Base-by-base conservation (phyloP, 2,797 vertebrate species). In the Lithobates pipiens region DNA sequence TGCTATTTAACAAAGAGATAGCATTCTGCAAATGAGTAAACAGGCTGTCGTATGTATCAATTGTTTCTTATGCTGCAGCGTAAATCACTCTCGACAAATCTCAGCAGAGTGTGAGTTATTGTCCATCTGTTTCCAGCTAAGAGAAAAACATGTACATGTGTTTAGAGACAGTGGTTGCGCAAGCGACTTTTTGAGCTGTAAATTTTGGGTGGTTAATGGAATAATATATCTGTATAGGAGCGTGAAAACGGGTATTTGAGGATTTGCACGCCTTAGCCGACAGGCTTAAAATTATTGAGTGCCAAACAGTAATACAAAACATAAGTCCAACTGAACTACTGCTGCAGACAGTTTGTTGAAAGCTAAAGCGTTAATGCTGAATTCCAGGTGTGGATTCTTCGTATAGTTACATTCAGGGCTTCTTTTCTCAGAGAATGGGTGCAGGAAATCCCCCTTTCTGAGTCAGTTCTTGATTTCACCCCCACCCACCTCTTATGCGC, bases 1-100 rank as follows among this genome's bases (percentile, higher is more conserved):
- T 85, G 34, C 81, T 88, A 80, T 89, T 88, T 87, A 85, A 75
- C 90, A 89, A 72, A 77, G 91, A 88, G 82, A 90, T 3, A 10
- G 78, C 0, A 1, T 88, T 82, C 82, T 89, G 90, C 90, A 89
- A 80, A 86, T 85, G 54, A 87, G 65, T 76, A 87, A 90, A 85
- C 89, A 85, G 72, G 70, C 73, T 74, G 89, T 91, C 90, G 84
- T 85, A 76, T 91, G 90, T 93, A 87, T 88, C 86, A 89, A 69
- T 93, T 83, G 81, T 87, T 87, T 80, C 81, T 87, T 91, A 92
- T 89, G 89, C 90, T 88, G 77, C 88, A 81, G 91, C 91, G 91
- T 91, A 91, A 94, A 93, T 93, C 92, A 90, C 82, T 88, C 83
- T 67, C 88, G 91, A 85, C 89, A 91, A 93, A 90, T 92, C 90